Evolutionary conservation across 2,888 invertebrate genomes (phyloP).

Genomic region (Sepioteuthis lessoniana): DNA sequence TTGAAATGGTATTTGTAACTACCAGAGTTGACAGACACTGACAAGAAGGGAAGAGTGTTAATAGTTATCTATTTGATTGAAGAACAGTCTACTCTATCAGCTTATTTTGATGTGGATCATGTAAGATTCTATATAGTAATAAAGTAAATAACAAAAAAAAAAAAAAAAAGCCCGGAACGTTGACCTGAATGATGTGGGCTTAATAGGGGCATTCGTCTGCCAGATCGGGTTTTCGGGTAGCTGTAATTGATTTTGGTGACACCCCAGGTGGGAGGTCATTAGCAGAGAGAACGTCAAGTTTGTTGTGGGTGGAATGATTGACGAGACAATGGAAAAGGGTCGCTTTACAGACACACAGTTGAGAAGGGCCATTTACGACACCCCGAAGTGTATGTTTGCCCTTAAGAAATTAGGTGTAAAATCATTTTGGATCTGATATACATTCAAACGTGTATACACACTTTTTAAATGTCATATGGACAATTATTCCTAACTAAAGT

Average conservation of each 20-base stretch:
- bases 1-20: neutral
- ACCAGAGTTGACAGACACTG: neutral
- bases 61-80: neutral
- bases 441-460: neutral
- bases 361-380: neutral
- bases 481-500: neutral
- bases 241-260: conserved; percentile 15
- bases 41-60: neutral
- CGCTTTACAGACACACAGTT: neutral
- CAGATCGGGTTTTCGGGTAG: neutral
- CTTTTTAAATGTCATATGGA: neutral
- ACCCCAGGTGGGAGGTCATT: conserved; percentile 11
- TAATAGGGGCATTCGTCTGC: conserved; percentile 33
- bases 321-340: neutral
- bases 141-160: no score
- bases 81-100: neutral
- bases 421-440: neutral
- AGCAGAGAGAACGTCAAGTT: neutral
- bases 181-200: neutral
- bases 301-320: neutral
- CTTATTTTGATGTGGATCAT: neutral
- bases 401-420: neutral
- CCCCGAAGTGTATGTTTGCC: neutral
- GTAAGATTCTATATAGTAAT: neutral
- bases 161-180: neutral